Evolutionary conservation across 1,140 invertebrate species (phyloP), one percentile per base, ranked within the genome.

Genomic region (Brevipalpus yothersi): DNA sequence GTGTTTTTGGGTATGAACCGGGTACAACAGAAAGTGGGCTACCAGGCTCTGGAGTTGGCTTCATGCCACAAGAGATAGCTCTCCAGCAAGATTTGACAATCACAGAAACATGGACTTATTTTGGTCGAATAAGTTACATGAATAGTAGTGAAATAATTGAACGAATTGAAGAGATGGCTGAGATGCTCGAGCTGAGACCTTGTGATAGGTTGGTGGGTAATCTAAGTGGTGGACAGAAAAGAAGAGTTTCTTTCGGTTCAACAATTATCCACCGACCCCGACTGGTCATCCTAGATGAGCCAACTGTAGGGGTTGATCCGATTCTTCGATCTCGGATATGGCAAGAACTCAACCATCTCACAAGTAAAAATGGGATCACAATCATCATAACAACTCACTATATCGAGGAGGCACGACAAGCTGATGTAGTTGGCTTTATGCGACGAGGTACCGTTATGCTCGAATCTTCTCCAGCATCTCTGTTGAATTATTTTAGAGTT

Each of bases 21-120:
- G 62, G 53, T 15, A 1, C 84, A 19, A 17, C 17, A 4, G 54
- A 47, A 13, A 41, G n/a, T 31, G 40, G 40, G 12, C 63, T 90
- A 3, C 86, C 86, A 1, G 87, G 87, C 12, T 84, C 84, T 67
- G 76, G 85, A 12, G 84, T 76, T 40, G 76, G 76, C 11, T 88
- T 84, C 66, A 89, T 88, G 85, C 85, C 84, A 41, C 73, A 75
- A 70, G 90, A 94, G 72, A 86, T 90, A 31, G 89, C 89, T 0
- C 73, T 95, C 0, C 93, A 89, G 68, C 83, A 84, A 0, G 87
- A 93, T 71, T 91, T 95, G 71, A 85, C 86, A 0, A 93, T 94
- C 62, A 78, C 79, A 60, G 91, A 95, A 69, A 93, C 88, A 0
- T 82, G 94, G 79, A 80, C 84, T 75, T 94, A 91, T 68, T 94